Percentiles rank a stretch among this genome's conserved stretches.
Evolutionary conservation across 2,888 invertebrate species (phyloP).

Genomic region (Plebejus melissa): DNA sequence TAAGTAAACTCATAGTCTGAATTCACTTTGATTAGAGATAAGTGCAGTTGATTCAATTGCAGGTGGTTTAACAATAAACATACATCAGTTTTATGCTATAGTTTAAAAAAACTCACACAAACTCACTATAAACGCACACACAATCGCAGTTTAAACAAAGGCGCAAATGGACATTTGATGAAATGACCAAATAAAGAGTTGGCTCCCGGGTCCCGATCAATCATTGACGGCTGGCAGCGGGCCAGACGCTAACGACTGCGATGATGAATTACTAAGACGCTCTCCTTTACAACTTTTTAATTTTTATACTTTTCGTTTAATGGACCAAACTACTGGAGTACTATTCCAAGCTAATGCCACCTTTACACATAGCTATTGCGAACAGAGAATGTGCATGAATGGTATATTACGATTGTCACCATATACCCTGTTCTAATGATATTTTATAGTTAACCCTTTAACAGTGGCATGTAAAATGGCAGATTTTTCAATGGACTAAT

Average conservation of each 20-base stretch:
- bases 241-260: slow-evolving; percentile 34
- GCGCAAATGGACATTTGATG: slow-evolving; percentile 34
- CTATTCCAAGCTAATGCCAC: background rate
- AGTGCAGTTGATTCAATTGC: too few relatives aligned
- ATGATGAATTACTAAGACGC: slow-evolving; percentile 26
- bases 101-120: background rate
- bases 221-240: slow-evolving; percentile 38
- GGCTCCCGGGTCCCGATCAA: slow-evolving; percentile 38
- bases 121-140: background rate
- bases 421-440: too few relatives aligned
- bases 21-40: too few relatives aligned
- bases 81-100: too few relatives aligned
- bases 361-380: background rate
- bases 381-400: too few relatives aligned
- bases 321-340: background rate
- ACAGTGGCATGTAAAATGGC: too few relatives aligned
- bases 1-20: slow-evolving; percentile 48
- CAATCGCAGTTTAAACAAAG: slow-evolving; percentile 8
- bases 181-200: slow-evolving; percentile 41
- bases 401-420: too few relatives aligned
- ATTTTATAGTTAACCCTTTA: too few relatives aligned
- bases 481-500: too few relatives aligned
- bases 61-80: too few relatives aligned
- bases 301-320: slow-evolving; percentile 1
- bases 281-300: slow-evolving; percentile 26